Percentiles rank a stretch among this genome's conserved stretches.
Evolutionary conservation across 2,797 vertebrate genomes (phyloP).

Genomic region (Galagoides demidoff): DNA sequence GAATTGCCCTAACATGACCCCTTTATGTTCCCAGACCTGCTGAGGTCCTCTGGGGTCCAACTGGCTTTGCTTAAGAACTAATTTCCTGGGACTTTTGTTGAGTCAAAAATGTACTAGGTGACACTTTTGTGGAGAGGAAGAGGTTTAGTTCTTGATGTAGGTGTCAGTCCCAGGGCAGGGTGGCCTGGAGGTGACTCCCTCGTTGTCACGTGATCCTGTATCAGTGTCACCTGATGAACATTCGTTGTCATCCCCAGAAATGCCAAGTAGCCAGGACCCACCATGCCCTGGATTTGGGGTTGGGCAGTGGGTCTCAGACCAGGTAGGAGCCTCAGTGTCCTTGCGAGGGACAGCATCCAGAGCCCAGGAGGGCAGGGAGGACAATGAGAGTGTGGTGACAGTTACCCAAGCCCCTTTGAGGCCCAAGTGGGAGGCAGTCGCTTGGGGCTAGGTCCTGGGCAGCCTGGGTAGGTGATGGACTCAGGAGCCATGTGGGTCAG

Average conservation of each 20-base stretch:
- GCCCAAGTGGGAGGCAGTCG: background rate
- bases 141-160: too few species aligned
- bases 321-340: background rate
- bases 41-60: background rate
- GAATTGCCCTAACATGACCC: rapidly evolving
- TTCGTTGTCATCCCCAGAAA: background rate
- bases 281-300: background rate
- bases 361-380: background rate
- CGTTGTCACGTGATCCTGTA: background rate
- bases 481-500: background rate
- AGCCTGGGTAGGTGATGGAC: background rate
- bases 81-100: background rate
- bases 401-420: background rate
- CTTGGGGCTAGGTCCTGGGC: background rate
- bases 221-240: background rate
- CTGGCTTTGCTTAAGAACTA: background rate
- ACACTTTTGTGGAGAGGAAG: background rate
- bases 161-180: background rate
- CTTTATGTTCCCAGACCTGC: background rate
- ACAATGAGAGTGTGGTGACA: background rate
- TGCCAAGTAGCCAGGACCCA: background rate
- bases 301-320: background rate
- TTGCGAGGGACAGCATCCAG: background rate
- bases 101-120: rapidly evolving
- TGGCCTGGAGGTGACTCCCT: too few species aligned